Evolutionary conservation across 2,113 vertebrate species (phyloP), one percentile per base, ranked within the genome.

Genomic region (Labeo rohita): DNA sequence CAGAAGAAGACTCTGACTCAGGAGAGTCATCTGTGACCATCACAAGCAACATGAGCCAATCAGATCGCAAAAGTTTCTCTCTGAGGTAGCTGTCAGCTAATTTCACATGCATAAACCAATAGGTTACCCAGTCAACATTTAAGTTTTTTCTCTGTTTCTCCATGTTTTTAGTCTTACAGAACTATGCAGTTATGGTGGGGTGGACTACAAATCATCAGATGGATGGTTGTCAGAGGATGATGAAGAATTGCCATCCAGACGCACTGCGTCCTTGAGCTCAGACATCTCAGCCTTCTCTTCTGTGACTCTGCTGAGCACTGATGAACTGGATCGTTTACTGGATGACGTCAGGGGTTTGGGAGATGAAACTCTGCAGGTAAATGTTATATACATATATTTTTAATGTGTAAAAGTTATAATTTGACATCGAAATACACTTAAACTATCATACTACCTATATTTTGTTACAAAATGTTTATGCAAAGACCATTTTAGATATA

Each of bases 251-350:
- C 73, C 68, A 47, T 74, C 74, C 21, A 73, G 74, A 5, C 89
- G 94, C 9, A 90, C 94, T 0, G 91, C 91, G 4, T 95, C 95
- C 0, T 80, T 96, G 50, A 93, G 93, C 87, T 96, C 95, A 2
- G 94, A 95, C 50, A 82, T 92, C 70, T 96, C 95, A 0, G 91
- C 81, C 4, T 74, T 95, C 28, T 96, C 95, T 18, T 92, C 56
- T 36, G 95, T 96, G 84, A 95, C 95, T 3, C 88, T 95, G 76
- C 61, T 96, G 86, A 92, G 92, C n/a, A 84, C 54, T 0, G 94
- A 95, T 23, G 95, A 96, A 84, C 91, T 96, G 0, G 95, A 96
- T 76, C 89, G 87, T 68, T 92, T 96, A 83, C 79, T 96, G 86
- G 92, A 94, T 9, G 95, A 96, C 7, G 95, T 95, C 80, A 92